These are phyloP conservation scores for Metellina segmentata DNA, from an alignment of 2,888 invertebrate species.

Conservation along the genomic window DNA sequence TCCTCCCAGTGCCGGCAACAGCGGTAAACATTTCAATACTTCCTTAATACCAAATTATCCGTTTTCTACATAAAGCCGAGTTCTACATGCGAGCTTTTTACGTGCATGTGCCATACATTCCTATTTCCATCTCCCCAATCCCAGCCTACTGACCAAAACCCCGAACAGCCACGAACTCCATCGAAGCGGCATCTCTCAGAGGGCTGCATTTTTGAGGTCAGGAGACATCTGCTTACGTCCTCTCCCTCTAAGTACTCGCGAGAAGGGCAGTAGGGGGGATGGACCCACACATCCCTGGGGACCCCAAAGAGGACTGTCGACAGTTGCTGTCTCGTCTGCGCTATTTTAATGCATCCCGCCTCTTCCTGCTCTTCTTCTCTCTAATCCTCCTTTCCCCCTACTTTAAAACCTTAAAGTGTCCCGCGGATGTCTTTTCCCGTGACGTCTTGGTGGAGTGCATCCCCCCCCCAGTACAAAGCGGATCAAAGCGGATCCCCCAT, in stretches of 20 bases:
- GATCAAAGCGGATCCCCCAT: conserved; percentile 67
- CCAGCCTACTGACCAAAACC: too few relatives aligned
- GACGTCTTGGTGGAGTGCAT: conserved; percentile 48
- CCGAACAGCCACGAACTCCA: too few relatives aligned
- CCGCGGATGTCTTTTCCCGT: conserved; percentile 68
- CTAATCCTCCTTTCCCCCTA: conserved; percentile 72
- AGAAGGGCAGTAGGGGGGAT: not conserved
- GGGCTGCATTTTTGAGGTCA: conserved; percentile 22
- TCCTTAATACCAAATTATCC: too few relatives aligned
- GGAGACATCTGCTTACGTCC: conserved; percentile 38
- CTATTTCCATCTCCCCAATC: too few relatives aligned
- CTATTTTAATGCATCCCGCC: conserved; percentile 70
- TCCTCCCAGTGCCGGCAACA: too few relatives aligned
- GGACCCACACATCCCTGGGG: conserved; percentile 30
- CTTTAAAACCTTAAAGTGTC: conserved; percentile 77
- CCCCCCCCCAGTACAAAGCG: conserved; percentile 55
- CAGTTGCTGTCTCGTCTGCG: conserved; percentile 53
- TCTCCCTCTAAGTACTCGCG: conserved; percentile 42
- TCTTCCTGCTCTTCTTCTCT: conserved; percentile 24
- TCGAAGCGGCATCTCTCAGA: not conserved
- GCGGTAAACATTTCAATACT: too few relatives aligned
- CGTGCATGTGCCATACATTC: too few relatives aligned
- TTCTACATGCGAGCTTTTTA: too few relatives aligned
- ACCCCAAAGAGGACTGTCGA: conserved; percentile 54
- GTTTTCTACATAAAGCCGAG: too few relatives aligned